Evolutionary conservation across 2,113 vertebrate species (phyloP).

Genomic region (Cinclus mexicanus): DNA sequence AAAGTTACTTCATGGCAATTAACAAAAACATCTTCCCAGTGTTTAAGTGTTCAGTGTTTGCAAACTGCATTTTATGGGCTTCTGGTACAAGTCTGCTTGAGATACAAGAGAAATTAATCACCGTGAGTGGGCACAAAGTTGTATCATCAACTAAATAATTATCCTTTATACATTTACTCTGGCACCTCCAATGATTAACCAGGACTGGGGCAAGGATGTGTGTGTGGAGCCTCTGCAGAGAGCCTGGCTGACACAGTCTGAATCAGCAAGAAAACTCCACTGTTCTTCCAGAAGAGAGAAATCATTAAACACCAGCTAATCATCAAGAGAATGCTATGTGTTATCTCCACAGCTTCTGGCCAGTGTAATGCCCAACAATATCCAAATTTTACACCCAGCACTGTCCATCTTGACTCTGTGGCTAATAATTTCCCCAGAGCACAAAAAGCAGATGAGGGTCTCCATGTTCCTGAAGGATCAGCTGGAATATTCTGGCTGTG

Average conservation of each 20-base stretch:
- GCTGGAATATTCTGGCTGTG: background rate
- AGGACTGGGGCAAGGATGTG: background rate
- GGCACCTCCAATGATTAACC: slow-evolving; percentile 31
- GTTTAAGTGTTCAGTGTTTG: background rate
- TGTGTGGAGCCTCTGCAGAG: background rate
- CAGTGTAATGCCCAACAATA: background rate
- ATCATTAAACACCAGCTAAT: background rate
- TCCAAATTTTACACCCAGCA: background rate
- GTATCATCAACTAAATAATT: background rate
- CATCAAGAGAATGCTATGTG: background rate
- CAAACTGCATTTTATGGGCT: background rate
- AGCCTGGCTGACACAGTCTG: background rate
- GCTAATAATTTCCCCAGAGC: background rate
- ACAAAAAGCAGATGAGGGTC: background rate
- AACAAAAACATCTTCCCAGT: background rate
- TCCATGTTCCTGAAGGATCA: background rate
- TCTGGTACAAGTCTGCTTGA: background rate
- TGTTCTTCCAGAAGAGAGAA: background rate
- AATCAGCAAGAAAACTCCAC: slow-evolving; percentile 2
- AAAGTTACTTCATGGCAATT: background rate
- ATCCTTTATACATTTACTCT: background rate
- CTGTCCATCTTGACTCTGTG: background rate
- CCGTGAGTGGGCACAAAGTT: background rate
- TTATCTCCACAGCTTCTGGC: background rate
- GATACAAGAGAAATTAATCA: background rate